Evolutionary conservation across 2,113 vertebrate genomes (phyloP), one percentile per base, ranked within the genome.

Genomic region (Oncorhynchus kisutch): DNA sequence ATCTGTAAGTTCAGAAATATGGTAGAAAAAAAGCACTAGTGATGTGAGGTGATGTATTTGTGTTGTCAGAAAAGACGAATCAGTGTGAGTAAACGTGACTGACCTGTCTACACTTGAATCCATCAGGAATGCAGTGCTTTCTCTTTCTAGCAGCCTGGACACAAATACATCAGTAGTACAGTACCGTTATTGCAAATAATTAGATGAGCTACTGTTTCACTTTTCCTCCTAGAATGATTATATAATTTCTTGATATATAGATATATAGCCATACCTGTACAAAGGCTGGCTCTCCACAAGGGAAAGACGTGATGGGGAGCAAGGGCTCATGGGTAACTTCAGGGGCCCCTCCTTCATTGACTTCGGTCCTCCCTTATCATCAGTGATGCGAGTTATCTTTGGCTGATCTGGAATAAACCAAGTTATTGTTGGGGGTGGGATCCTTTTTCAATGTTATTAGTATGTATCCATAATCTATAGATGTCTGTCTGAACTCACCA

Each of bases 271-370:
- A 27, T 92, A 95, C 96, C 91, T 95, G 81, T 76, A 85, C 4
- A 78, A 73, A 25, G 84, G 39, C 76, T 94, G 90, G 48, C 90
- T 84, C 65, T 93, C 93, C 49, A 91, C 91, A 57, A 97, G 89
- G 68, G 77, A 89, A 80, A 94, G 84, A 11, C 77, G 83, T n/a
- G 93, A 91, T 27, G 94, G 93, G 68, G 79, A 81, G 24, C 88
- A 84, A n/a, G 96, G 96, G 66, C 96, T 96, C 71, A 81, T 80
- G 0, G 96, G 95, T 76, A 99, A 91, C 11, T 96, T 94, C 74
- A 95, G 73, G 9, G 91, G 85, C 48, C 87, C 74, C 11, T 87
- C 92, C 74, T 82, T 82, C 22, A 78, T 8, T 1, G 81, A 83
- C 70, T 85, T 86, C 72, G 88, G 88, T 74, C 78, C 22, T 73